Base-by-base conservation (phyloP, 2,888 invertebrate genomes). In the Torymus aiolomorphi region DNA sequence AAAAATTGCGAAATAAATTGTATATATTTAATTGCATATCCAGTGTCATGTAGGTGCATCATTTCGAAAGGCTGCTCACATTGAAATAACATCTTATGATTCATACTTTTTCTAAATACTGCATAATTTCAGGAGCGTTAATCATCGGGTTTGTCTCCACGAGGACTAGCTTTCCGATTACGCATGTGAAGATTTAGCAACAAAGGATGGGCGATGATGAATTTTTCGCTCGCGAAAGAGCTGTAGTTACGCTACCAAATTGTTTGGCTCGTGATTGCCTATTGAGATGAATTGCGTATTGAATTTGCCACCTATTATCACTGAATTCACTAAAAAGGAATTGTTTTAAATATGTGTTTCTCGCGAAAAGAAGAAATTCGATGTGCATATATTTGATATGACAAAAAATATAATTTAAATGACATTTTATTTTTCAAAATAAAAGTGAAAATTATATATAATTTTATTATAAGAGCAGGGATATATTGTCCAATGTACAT, bases 111-210 rank as follows among this genome's bases (percentile, higher is more conserved):
- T 14, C 14, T 24, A 57, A 51, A 24, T n/a, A 20, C 31, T 51
- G 57, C 42, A n/a, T 1, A 63, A 63, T 76, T 62, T 70, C 62
- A 62, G 63, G 52, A 62, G 14, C 54, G n/a, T 54, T 70, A 70
- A 70, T 62, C 24, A 54, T 59, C 5, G 49, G 67, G 54, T 49
- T 56, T 52, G 62, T 42, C 62, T 20, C 42, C 20, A 13, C n/a
- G n/a, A 69, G 54, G 75, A 52, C 56, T 62, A n/a, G 16, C 63
- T 70, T 56, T 71, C 70, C 12, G 18, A 16, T 57, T 20, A 24
- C n/a, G 16, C 57, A 70, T 63, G 42, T 10, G 51, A 49, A 24
- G 56, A 65, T 76, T 56, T 49, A 24, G 56, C 57, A 70, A 76
- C 76, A 70, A 42, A 56, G 49, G 56, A 70, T 76, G 31, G 62